Evolutionary conservation across 2,888 invertebrate species (phyloP), one percentile per base, ranked within the genome.

Genomic region (Trachelus stipa): DNA sequence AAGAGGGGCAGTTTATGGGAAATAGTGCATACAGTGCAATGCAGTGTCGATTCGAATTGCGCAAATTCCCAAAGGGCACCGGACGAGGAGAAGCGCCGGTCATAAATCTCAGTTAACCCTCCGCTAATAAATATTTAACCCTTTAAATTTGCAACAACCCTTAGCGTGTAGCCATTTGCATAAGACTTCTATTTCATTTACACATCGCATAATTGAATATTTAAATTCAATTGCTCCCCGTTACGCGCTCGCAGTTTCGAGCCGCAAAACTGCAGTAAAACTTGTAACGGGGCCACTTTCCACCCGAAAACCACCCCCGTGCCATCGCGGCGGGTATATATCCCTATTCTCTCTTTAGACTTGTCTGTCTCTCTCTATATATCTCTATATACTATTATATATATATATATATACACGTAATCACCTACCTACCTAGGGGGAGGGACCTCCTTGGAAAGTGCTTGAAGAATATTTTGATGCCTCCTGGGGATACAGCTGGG

Each of bases 171-270:
- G 86, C 89, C 88, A 92, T 92, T 92, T 92, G 92, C 92, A 92
- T 92, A 92, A 91, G 92, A 92, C 92, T 92, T 92, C 92, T 92
- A 92, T 92, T 92, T 92, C 92, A 92, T 92, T 92, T 92, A 92
- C 92, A 92, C 92, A 92, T 92, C 91, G 92, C 92, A 92, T 92
- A 92, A 92, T 91, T 90, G 91, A 91, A 91, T 91, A 91, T 91
- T 92, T 92, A 92, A 92, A 92, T 92, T 92, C 92, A 92, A 92
- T 92, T 92, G 92, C 90, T 86, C 83, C 85, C 87, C 88, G 88
- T 88, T 87, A 90, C 90, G 89, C 90, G 89, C 89, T 90, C 90
- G 88, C 90, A 88, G 89, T 92, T 91, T 90, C 90, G 87, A 90
- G 91, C 91, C 91, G 90, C 91, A 91, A 91, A 91, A 91, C 91